Conservation (phyloP, 1,140 invertebrate genomes). For the Scaptomyza hsui region DNA sequence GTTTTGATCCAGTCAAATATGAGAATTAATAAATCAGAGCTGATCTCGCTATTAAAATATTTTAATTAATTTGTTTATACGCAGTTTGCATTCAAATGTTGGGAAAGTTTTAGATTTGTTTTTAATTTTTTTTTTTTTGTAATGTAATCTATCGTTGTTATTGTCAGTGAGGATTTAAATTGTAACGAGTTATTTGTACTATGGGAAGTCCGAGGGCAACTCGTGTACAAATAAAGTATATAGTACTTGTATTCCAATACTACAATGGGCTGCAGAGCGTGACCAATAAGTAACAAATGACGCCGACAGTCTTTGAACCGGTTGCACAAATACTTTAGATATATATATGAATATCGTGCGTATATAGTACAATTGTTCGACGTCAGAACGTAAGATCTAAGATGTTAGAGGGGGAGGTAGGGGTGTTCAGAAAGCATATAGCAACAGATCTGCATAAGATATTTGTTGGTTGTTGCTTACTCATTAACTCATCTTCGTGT, state of each 20-base stretch:
- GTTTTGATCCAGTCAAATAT: no score
- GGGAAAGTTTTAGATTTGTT: slow-evolving; percentile 45
- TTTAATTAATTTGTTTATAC: slow-evolving; percentile 52
- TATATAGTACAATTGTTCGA: slow-evolving; percentile 3
- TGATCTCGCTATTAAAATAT: slow-evolving; percentile 37
- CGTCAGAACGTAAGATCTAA: neutral
- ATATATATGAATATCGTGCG: no score
- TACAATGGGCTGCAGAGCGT: slow-evolving; percentile 21
- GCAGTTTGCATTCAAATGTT: slow-evolving; percentile 67
- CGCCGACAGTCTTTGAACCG: slow-evolving; percentile 26
- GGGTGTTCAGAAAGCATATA: neutral
- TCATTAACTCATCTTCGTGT: slow-evolving; percentile 4
- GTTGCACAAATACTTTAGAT: slow-evolving; percentile 3
- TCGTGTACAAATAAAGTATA: slow-evolving; percentile 15
- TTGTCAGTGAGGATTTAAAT: slow-evolving; percentile 33
- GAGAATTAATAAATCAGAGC: neutral
- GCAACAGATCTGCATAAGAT: neutral
- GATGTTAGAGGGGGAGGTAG: no score
- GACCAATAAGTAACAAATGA: slow-evolving; percentile 9
- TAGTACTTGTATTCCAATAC: neutral
- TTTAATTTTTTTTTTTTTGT: no score
- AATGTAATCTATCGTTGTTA: slow-evolving; percentile 29
- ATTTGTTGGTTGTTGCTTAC: neutral
- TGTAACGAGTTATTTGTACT: slow-evolving; percentile 20
- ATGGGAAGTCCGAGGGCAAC: slow-evolving; percentile 17